Base-by-base conservation (phyloP, 2,113 vertebrate species). In the Esox niger region DNA sequence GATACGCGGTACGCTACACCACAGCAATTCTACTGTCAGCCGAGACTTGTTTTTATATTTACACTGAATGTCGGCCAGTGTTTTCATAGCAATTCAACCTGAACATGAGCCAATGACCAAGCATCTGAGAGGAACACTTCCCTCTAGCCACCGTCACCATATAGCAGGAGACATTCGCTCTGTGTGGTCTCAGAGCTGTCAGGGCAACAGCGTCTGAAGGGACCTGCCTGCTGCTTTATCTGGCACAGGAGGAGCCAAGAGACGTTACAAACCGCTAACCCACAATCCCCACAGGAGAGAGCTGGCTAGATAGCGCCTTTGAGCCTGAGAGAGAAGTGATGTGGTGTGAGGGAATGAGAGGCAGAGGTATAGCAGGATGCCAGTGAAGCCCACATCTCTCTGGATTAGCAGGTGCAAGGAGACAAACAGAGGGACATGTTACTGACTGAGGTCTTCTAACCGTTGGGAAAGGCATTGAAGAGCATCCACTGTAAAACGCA, bases 311-410 rank as follows among this genome's bases (percentile, higher is more conserved):
- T 68, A 71, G 79, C 76, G 71, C 83, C 84, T 32, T 87, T 87
- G 87, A 84, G 79, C 61, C 65, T n/a, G 65, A 49, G 75, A 86
- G 81, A 88, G 75, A 79, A 86, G 87, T 83, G 70, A 83, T 79
- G 76, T 32, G 49, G 47, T 0, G 2, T 6, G 32, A 10, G 59
- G 26, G 11, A 17, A 15, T 27, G n/a, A 20, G 64, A 21, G 8
- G 49, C 8, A 64, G 66, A 20, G 0, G 5, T 65, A 0, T 25
- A 38, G 4, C 17, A 27, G 67, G 64, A 60, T 59, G 54, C 31
- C 1, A 69, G 13, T 43, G 3, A 4, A 43, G 66, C 67, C 76
- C 83, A 75, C 73, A 89, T 88, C 78, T 57, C 79, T 88, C 85
- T 88, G 86, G 81, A 90, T 88, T 89, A 88, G 78, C 66, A 55